Evolutionary conservation across 2,888 invertebrate genomes (phyloP), one percentile per base, ranked within the genome.

Genomic region (Tetragonula carbonaria): DNA sequence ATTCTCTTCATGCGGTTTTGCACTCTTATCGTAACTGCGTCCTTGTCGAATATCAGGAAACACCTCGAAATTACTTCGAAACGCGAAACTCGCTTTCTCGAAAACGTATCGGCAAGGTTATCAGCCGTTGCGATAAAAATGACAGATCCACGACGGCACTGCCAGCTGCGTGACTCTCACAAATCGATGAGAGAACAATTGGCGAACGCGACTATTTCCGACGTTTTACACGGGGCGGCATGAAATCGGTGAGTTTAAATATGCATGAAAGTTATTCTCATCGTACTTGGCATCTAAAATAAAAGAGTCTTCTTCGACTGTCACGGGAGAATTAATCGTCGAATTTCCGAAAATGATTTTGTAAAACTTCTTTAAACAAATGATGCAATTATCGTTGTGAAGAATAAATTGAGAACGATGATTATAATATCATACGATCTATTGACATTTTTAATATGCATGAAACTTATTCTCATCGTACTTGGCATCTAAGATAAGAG

Each of bases 91-190:
- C 18, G 5, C 38, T 53, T 11, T n/a, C 70, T 23, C 55, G 28
- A 33, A 1, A 57, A 28, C 2, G 14, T n/a, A 62, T 63, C 68
- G 23, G 51, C 2, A 63, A 45, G 68, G 57, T 82, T 82, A 83
- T 80, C 86, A 80, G 82, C 59, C 65, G 70, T 55, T 74, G 62
- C 82, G 85, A 84, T 86, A 90, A 88, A 85, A 88, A 87, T 72
- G 85, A 66, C 50, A 72, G 71, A 78, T 78, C 73, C 59, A 80
- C 78, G 86, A 86, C 74, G 84, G 90, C 79, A 87, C 85, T 33
- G 67, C 90, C 86, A 80, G 86, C 72, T 90, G 90, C 90, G 90
- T 90, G 90, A 90, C 90, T 87, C 70, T 83, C 76, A 75, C 82
- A 78, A 87, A 86, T 89, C 65, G 74, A 87, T 84, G 78, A 71